A percentile compares a stretch with the other conserved stretches of the same genome.
These are phyloP conservation scores for Choristoneura fumiferana DNA, from an alignment of 1,140 invertebrate genomes.

Conservation along the genomic window DNA sequence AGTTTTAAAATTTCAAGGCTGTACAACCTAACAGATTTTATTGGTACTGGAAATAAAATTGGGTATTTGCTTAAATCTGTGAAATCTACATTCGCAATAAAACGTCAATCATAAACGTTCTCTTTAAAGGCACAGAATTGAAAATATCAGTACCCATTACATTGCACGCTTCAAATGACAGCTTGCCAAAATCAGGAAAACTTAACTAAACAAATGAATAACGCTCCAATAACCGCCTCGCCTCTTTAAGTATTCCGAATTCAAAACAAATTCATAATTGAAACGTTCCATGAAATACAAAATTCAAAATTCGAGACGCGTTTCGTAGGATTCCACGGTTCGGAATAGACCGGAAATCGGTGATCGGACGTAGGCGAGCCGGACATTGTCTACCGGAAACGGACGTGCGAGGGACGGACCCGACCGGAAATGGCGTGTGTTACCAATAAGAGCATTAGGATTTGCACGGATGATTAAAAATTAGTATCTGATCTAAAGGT, in stretches of 20 bases:
- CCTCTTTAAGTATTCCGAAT: background rate
- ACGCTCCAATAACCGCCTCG: no score
- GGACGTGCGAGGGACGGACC: slow-evolving; percentile 4
- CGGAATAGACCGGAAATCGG: slow-evolving; percentile 12
- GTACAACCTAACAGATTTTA: no score
- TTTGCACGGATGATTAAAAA: background rate
- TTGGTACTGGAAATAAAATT: no score
- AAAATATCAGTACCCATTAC: no score
- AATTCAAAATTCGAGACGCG: background rate
- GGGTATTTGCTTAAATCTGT: no score
- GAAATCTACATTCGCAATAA: no score
- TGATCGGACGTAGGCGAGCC: slow-evolving; percentile 13
- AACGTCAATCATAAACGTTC: no score
- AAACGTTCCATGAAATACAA: background rate
- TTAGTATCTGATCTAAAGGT: background rate
- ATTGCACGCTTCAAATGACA: no score
- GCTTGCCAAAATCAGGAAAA: no score
- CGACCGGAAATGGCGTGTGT: slow-evolving; percentile 11
- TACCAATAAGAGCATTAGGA: slow-evolving; percentile 11
- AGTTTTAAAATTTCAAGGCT: no score
- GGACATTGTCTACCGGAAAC: slow-evolving; percentile 12
- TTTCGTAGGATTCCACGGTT: background rate
- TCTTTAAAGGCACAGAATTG: no score
- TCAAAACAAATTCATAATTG: background rate
- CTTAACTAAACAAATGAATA: no score